Conservation (phyloP, 2,888 invertebrate species). For the Erebia ligea region DNA sequence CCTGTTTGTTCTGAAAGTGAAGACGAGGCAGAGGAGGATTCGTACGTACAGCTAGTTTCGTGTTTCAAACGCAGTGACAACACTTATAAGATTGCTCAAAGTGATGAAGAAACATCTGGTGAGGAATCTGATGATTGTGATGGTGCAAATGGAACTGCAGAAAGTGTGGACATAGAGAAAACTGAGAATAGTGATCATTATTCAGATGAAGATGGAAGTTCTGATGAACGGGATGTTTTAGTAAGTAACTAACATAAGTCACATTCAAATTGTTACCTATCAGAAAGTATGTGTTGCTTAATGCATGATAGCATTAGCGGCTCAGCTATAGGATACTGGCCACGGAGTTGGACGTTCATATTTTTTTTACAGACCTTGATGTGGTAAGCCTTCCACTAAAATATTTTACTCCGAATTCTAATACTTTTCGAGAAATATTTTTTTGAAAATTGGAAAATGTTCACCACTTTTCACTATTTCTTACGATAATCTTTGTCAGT, state of each 20-base stretch:
- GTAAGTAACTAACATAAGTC: slow-evolving; percentile 24
- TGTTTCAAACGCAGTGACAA: slow-evolving; percentile 65
- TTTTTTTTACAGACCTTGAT: too few species aligned
- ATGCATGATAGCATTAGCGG: too few species aligned
- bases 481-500: too few species aligned
- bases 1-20: slow-evolving; percentile 78
- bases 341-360: too few species aligned
- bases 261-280: not conserved
- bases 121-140: slow-evolving; percentile 40
- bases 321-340: too few species aligned
- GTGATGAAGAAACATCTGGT: slow-evolving; percentile 51
- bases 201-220: slow-evolving; percentile 24
- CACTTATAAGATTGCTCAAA: slow-evolving; percentile 50
- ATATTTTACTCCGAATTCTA: too few species aligned
- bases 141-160: slow-evolving; percentile 6
- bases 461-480: too few species aligned
- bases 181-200: slow-evolving; percentile 21
- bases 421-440: too few species aligned
- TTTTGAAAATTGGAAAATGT: too few species aligned
- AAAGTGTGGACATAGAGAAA: slow-evolving; percentile 2
- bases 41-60: slow-evolving; percentile 78
- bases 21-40: slow-evolving; percentile 66
- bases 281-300: too few species aligned
- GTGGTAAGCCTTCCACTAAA: too few species aligned
- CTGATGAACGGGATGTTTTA: slow-evolving; percentile 25